Percentiles rank a stretch among this genome's conserved stretches.
Conservation (phyloP, 2,888 invertebrate genomes). For the Sesia apiformis region DNA sequence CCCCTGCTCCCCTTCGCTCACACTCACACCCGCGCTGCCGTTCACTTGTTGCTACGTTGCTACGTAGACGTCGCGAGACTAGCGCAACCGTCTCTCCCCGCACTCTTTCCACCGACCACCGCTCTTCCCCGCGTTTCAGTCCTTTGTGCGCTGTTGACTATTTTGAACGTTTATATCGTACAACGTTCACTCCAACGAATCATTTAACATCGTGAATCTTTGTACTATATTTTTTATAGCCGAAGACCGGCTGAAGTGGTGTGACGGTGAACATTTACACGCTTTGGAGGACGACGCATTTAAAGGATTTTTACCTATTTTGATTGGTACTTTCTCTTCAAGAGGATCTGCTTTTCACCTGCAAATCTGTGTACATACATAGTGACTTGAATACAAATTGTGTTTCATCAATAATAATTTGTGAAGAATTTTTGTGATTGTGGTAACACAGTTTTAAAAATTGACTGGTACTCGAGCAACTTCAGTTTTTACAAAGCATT, state of each 20-base stretch:
- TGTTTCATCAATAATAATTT: neutral
- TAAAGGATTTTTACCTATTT: neutral
- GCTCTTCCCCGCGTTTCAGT: conserved; percentile 61
- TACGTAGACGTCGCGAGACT: conserved; percentile 38
- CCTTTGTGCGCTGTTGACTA: conserved; percentile 66
- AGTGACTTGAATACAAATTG: neutral
- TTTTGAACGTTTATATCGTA: conserved; percentile 43
- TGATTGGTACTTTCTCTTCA: neutral
- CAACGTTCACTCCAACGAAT: conserved; percentile 30
- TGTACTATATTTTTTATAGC: conserved; percentile 10
- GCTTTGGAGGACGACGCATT: neutral
- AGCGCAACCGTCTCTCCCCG: conserved; percentile 47
- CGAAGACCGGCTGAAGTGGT: neutral
- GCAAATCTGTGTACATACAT: neutral
- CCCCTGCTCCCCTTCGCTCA: conserved; percentile 23
- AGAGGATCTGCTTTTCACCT: neutral
- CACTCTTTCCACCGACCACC: conserved; percentile 9
- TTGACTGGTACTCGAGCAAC: neutral
- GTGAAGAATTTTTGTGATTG: neutral
- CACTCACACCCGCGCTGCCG: conserved; percentile 49
- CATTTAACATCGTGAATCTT: conserved; percentile 43
- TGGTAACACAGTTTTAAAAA: neutral
- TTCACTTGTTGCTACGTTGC: conserved; percentile 67
- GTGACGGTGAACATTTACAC: neutral
- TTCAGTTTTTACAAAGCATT: neutral